phyloP scores from a whole-genome alignment of 2,888 invertebrate species.

The Monopis laevigella region DNA sequence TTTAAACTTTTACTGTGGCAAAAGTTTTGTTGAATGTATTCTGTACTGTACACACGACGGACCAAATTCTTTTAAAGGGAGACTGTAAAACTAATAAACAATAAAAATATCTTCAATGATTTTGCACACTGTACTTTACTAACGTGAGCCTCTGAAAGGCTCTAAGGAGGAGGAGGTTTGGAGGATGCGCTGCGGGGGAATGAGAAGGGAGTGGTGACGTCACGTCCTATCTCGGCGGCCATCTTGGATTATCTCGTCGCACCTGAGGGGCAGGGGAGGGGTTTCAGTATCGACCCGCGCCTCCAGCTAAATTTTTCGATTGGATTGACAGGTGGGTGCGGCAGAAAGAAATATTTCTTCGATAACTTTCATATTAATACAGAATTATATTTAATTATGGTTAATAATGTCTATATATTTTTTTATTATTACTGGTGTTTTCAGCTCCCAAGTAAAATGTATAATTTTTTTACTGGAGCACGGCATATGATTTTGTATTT shows the following conservation, averaged over 20 bases:
- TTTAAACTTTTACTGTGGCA: no score
- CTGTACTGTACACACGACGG: no score
- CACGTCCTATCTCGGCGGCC: slow-evolving; percentile 69
- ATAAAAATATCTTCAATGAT: not conserved
- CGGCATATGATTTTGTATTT: no score
- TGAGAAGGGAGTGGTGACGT: slow-evolving; percentile 53
- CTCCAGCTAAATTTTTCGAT: slow-evolving; percentile 4
- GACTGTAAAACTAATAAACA: not conserved
- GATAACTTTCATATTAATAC: no score
- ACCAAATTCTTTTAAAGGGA: no score
- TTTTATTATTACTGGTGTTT: no score
- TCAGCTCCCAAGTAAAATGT: no score
- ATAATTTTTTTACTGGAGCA: no score
- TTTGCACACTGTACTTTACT: slow-evolving; percentile 38
- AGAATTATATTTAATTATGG: no score
- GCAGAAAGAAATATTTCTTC: no score
- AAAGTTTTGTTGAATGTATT: no score
- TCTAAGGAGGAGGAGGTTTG: slow-evolving; percentile 65
- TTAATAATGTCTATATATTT: no score
- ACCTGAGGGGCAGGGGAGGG: slow-evolving; percentile 49
- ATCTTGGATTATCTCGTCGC: slow-evolving; percentile 69
- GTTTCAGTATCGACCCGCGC: slow-evolving; percentile 50
- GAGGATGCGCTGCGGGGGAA: slow-evolving; percentile 38
- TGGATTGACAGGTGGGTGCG: slow-evolving; percentile 6
- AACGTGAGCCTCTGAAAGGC: slow-evolving; percentile 58